These are phyloP conservation scores for Ramazzottius varieornatus DNA, from an alignment of 2,888 invertebrate species.

Conservation along the genomic window DNA sequence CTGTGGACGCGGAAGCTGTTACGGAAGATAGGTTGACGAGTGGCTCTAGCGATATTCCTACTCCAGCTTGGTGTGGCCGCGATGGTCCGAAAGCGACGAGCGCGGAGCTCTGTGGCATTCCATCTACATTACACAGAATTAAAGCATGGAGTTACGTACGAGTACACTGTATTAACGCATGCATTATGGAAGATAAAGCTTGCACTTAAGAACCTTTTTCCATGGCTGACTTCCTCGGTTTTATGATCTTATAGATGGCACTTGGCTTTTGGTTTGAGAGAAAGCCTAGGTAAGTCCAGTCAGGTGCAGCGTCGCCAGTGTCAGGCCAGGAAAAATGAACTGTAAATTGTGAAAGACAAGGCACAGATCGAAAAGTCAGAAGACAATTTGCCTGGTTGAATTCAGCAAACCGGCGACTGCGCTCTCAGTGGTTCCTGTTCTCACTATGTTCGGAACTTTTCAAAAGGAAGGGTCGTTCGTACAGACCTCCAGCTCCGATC, in stretches of 20 bases:
- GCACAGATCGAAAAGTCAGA: constrained; percentile 5
- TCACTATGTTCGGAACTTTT: background rate
- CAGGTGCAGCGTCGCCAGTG: constrained; percentile 45
- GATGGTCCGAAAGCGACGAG: constrained; percentile 5
- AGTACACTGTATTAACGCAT: too few relatives aligned
- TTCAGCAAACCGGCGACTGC: too few relatives aligned
- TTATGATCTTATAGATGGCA: constrained; percentile 79
- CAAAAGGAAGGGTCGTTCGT: background rate
- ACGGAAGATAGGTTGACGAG: constrained; percentile 28
- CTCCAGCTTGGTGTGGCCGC: constrained; percentile 56
- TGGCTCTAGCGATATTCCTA: constrained; percentile 69
- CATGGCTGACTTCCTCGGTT: constrained; percentile 18
- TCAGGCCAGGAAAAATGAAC: constrained; percentile 88
- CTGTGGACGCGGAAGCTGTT: constrained; percentile 21
- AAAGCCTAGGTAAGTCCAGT: constrained; percentile 75
- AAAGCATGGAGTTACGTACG: too few relatives aligned
- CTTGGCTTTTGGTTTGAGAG: constrained; percentile 84
- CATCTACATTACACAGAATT: background rate
- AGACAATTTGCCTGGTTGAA: background rate
- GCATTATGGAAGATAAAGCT: too few relatives aligned
- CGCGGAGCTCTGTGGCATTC: background rate
- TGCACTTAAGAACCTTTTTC: constrained; percentile 8
- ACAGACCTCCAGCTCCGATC: background rate
- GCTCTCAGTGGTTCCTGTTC: background rate
- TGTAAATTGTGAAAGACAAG: constrained; percentile 22